Base-by-base conservation (phyloP, 2,888 invertebrate species). In the Spodoptera littoralis region DNA sequence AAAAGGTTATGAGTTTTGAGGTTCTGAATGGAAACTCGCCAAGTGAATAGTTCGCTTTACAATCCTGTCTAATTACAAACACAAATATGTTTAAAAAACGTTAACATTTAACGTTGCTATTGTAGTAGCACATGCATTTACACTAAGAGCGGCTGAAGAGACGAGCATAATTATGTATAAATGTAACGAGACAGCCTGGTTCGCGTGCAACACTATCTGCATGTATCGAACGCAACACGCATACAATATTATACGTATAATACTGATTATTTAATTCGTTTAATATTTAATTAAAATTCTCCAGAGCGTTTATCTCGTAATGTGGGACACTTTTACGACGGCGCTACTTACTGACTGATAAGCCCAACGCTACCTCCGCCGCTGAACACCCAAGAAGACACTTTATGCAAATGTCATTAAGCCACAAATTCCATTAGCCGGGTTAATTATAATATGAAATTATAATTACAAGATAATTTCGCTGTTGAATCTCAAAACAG, bases 271-370 rank as follows among this genome's bases (percentile, higher is more conserved):
- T 94, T 92, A 92, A 94, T 94, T 94, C 93, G 80, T 92, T 94
- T 94, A 93, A 94, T 94, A 93, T 94, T 94, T 94, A 93, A 94
- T 94, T 94, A 93, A 94, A 93, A 93, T 93, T 93, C 93, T 89
- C 91, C 87, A 88, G 90, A 92, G 89, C 90, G 90, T 90, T 94
- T 94, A 94, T 94, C 94, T 93, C 90, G 90, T 92, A 93, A 92
- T 93, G 94, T 93, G 90, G 94, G 93, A 94, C 94, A 93, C 92
- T 91, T 94, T 94, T 92, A 93, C 93, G 94, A 93, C 88, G 93
- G 89, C 89, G 91, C 93, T 94, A 90, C 93, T 91, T 90, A 90
- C 89, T 89, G 87, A 88, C 90, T 90, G 94, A 94, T 94, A 94
- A 94, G 84, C 85, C 84, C 84, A 86, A 85, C 80, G 85, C 85